These are phyloP conservation scores for Crioceris asparagi DNA, from an alignment of 2,888 invertebrate genomes.

Conservation along the genomic window DNA sequence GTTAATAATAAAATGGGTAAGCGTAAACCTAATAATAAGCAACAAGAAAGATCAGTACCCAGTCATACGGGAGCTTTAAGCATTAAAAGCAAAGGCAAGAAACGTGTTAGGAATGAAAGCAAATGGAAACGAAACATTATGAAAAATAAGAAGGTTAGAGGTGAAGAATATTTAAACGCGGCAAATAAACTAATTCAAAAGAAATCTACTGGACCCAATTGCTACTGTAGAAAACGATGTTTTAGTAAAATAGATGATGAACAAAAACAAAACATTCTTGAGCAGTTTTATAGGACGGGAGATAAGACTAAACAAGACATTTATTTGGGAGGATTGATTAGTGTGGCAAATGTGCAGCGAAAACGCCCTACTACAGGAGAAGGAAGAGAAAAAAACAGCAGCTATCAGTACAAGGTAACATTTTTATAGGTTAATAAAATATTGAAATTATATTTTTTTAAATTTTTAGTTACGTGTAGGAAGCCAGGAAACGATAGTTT, in stretches of 20 bases:
- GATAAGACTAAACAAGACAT: no score
- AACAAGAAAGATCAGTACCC: no score
- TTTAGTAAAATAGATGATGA: no score
- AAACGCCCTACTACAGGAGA: constrained; percentile 5
- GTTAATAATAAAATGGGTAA: neutral
- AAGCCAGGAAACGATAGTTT: constrained; percentile 5
- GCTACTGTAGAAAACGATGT: constrained; percentile 6
- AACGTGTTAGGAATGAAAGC: constrained; percentile 5
- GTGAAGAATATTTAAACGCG: constrained; percentile 9
- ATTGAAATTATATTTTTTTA: no score
- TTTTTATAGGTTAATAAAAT: no score
- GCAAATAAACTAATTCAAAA: constrained; percentile 6
- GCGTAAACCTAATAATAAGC: neutral
- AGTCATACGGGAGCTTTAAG: no score
- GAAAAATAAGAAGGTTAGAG: constrained; percentile 7
- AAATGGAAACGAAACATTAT: constrained; percentile 8
- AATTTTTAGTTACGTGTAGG: constrained; percentile 8
- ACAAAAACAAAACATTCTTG: no score
- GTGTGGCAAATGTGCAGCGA: no score
- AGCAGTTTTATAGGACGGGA: no score
- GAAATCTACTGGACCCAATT: constrained; percentile 5
- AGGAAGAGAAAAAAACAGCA: constrained; percentile 3
- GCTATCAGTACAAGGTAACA: no score
- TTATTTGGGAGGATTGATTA: no score
- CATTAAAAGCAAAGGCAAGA: constrained; percentile 8